phyloP scores from a whole-genome alignment of 2,797 vertebrate genomes.

The Zalophus californianus region DNA sequence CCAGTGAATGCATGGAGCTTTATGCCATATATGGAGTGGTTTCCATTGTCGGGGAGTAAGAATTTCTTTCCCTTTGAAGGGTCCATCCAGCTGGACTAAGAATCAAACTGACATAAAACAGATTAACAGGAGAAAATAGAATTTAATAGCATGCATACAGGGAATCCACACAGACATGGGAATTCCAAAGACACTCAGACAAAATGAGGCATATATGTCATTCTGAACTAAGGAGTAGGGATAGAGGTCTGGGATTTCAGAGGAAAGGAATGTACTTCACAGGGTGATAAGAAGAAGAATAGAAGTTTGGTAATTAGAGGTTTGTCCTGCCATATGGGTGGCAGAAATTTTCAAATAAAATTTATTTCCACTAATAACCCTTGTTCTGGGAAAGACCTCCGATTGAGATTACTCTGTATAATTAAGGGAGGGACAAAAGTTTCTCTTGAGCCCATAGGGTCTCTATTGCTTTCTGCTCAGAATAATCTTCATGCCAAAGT shows the following conservation, averaged over 20 bases:
- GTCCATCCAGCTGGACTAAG: neutral
- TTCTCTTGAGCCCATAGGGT: neutral
- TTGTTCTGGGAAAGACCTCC: neutral
- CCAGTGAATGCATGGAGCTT: neutral
- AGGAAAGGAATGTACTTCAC: neutral
- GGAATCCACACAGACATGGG: neutral
- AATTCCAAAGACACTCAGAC: neutral
- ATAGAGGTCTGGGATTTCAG: neutral
- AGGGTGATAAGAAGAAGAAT: neutral
- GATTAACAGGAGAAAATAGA: neutral
- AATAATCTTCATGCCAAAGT: neutral
- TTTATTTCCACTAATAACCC: neutral
- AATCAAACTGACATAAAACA: neutral
- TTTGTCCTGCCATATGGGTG: neutral
- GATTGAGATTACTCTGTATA: neutral
- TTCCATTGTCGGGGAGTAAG: neutral
- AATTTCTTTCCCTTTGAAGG: neutral
- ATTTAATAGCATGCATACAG: neutral
- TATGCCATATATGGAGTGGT: neutral
- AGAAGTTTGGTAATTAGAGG: neutral
- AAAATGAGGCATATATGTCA: neutral
- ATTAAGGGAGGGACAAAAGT: neutral
- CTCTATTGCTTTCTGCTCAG: neutral
- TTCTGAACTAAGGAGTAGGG: neutral
- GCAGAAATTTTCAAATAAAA: neutral